A percentile compares a stretch with the other conserved stretches of the same genome.
These are phyloP conservation scores for Nothobranchius furzeri DNA, from an alignment of 2,113 vertebrate species.

Conservation along the genomic window DNA sequence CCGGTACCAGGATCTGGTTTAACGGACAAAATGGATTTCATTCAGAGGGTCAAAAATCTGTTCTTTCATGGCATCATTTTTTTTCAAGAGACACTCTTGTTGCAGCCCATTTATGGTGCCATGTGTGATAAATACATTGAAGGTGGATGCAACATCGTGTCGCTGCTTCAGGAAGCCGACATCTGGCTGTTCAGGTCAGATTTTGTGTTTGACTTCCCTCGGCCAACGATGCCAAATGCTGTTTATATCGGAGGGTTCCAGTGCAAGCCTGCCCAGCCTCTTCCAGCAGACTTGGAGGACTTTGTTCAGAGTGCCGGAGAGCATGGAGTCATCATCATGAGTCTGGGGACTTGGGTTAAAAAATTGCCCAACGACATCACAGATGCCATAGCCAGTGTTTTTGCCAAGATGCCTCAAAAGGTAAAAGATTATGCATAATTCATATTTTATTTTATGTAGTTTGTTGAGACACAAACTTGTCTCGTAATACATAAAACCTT, in stretches of 20 bases:
- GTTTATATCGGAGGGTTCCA: slow-evolving; percentile 76
- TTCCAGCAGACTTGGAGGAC: slow-evolving; percentile 66
- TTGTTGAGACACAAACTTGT: not conserved
- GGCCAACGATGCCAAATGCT: slow-evolving; percentile 75
- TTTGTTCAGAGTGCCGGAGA: slow-evolving; percentile 72
- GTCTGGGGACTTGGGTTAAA: slow-evolving; percentile 64
- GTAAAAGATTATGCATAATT: slow-evolving; percentile 27
- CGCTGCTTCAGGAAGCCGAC: slow-evolving; percentile 74
- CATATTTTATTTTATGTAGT: too few species aligned
- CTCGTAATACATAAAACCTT: too few species aligned
- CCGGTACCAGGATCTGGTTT: slow-evolving; percentile 72
- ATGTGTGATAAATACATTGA: slow-evolving; percentile 70
- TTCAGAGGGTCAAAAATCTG: slow-evolving; percentile 72
- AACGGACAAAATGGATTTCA: slow-evolving; percentile 75
- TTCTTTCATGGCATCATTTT: slow-evolving; percentile 43
- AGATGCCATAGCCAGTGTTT: slow-evolving; percentile 60
- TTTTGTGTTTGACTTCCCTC: slow-evolving; percentile 77
- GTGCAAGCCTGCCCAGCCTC: slow-evolving; percentile 66
- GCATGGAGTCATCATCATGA: slow-evolving; percentile 16
- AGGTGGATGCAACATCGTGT: slow-evolving; percentile 58
- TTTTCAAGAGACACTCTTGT: slow-evolving; percentile 51
- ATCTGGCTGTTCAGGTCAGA: slow-evolving; percentile 77
- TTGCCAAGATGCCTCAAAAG: slow-evolving; percentile 76
- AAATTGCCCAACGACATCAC: slow-evolving; percentile 55
- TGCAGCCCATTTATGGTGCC: slow-evolving; percentile 63